A percentile compares a stretch with the other conserved stretches of the same genome.
These are phyloP conservation scores for Gerosis bhagava DNA, from an alignment of 2,888 invertebrate genomes.

Conservation along the genomic window DNA sequence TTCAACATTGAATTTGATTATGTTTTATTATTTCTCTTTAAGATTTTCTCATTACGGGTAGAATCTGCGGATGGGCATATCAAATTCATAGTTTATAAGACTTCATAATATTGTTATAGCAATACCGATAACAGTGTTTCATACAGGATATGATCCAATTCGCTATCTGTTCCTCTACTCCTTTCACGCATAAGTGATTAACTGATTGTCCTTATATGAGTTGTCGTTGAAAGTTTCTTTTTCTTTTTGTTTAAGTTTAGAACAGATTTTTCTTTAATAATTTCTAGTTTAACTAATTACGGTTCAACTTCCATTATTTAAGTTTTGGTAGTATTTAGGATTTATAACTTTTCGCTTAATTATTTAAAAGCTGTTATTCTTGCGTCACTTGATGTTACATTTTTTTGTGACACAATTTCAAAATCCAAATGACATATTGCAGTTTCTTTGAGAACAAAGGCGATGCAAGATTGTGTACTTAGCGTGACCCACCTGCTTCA, in stretches of 20 bases:
- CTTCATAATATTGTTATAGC: slow-evolving; percentile 13
- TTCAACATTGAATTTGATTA: too few species aligned
- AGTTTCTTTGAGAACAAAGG: slow-evolving; percentile 19
- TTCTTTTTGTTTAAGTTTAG: too few species aligned
- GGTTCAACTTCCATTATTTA: too few species aligned
- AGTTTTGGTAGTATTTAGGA: too few species aligned
- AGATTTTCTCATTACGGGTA: too few species aligned
- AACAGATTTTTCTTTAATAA: background rate
- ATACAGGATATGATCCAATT: slow-evolving; percentile 51
- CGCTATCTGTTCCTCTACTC: slow-evolving; percentile 37
- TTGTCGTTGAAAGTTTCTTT: background rate
- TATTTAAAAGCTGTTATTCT: too few species aligned
- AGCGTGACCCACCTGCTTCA: slow-evolving; percentile 7
- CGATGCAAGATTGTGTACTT: slow-evolving; percentile 10
- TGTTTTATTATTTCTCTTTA: too few species aligned
- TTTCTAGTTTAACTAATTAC: background rate
- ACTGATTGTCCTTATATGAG: slow-evolving; percentile 16
- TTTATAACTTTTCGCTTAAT: too few species aligned
- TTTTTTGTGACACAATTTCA: slow-evolving; percentile 9
- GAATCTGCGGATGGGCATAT: too few species aligned
- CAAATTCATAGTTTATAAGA: too few species aligned
- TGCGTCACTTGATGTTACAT: background rate
- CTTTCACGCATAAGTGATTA: slow-evolving; percentile 18
- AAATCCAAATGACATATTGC: slow-evolving; percentile 14
- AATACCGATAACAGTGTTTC: slow-evolving; percentile 15